phyloP scores from a whole-genome alignment of 2,888 invertebrate species.

The Resseliella maxima region DNA sequence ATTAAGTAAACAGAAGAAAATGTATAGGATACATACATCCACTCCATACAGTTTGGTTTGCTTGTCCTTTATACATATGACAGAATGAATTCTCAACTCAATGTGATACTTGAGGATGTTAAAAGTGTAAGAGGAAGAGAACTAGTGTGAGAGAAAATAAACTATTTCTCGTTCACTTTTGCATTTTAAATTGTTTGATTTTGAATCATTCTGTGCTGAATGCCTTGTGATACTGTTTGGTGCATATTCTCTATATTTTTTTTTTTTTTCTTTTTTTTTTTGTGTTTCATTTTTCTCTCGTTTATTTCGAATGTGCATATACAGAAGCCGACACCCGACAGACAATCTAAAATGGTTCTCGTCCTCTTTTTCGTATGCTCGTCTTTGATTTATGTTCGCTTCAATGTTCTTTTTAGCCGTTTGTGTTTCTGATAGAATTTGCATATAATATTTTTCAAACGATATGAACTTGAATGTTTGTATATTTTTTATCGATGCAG shows the following conservation, averaged over 20 bases:
- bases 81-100: not conserved
- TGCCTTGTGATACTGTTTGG: not conserved
- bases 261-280: not conserved
- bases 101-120: not conserved
- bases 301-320: not conserved
- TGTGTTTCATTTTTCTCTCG: not conserved
- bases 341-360: not conserved
- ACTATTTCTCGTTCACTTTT: not conserved
- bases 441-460: conserved; percentile 42
- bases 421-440: conserved; percentile 46
- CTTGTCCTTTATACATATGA: not conserved
- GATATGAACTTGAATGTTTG: not conserved
- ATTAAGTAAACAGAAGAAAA: conserved; percentile 22
- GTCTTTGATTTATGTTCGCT: conserved; percentile 37
- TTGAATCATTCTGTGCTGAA: not conserved
- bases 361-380: not conserved
- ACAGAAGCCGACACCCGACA: not conserved
- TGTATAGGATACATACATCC: not conserved
- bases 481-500: conserved; percentile 2
- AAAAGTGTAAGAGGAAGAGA: not conserved
- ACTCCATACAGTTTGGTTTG: not conserved
- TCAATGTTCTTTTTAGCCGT: not conserved
- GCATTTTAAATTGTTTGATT: conserved; percentile 51
- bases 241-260: not conserved
- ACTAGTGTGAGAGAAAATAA: not conserved